A percentile compares a stretch with the other conserved stretches of the same genome.
phyloP scores from a whole-genome alignment of 2,113 vertebrate species.

The Ageneiosus marmoratus region DNA sequence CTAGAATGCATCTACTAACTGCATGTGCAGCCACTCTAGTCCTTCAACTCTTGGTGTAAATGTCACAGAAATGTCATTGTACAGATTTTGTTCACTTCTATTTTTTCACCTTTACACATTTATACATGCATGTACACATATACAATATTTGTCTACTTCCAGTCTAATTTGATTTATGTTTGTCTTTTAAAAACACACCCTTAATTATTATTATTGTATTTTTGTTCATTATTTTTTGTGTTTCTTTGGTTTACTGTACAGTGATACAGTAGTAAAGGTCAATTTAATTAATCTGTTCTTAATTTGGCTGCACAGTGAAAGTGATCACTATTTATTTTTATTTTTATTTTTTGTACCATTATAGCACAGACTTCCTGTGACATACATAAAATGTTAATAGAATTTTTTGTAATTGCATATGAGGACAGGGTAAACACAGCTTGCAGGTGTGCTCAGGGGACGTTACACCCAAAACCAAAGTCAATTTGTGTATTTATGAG shows the following conservation, averaged over 20 bases:
- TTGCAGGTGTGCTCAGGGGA: conserved; percentile 24
- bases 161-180: background rate
- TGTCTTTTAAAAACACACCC: background rate
- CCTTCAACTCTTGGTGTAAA: background rate
- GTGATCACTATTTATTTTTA: background rate
- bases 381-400: conserved; percentile 27
- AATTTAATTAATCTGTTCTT: background rate
- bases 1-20: background rate
- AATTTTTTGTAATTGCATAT: conserved; percentile 23
- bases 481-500: conserved; percentile 43
- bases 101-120: background rate
- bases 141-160: background rate
- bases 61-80: background rate
- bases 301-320: background rate
- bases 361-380: background rate
- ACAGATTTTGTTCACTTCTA: background rate
- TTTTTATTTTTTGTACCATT: background rate
- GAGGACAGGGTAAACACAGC: conserved; percentile 31
- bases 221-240: no score
- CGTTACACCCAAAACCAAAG: conserved; percentile 36
- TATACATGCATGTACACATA: background rate
- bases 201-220: no score
- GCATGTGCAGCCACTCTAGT: background rate
- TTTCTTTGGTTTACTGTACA: background rate
- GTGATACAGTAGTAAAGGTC: background rate